phyloP scores from a whole-genome alignment of 2,797 vertebrate species.

The Epinephelus awoara region DNA sequence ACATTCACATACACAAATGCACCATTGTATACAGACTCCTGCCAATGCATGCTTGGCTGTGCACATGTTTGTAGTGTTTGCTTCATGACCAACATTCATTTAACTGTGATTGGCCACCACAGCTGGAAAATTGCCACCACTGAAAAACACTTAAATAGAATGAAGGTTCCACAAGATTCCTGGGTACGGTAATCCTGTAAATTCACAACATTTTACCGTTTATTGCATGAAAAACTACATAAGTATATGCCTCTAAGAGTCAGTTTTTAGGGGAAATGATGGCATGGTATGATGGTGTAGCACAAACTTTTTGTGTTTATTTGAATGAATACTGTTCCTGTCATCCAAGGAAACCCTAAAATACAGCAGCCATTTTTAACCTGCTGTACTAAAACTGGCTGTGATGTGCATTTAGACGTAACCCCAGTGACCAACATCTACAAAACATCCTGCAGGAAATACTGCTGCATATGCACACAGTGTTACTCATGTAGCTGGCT shows the following conservation, averaged over 20 bases:
- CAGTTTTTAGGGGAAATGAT: not conserved
- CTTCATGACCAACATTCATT: conserved; percentile 58
- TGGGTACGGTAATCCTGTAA: not conserved
- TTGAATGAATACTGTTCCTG: not conserved
- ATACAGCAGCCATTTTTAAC: conserved; percentile 9
- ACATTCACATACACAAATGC: conserved; percentile 73
- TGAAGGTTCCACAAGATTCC: not conserved
- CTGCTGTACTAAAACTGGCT: not conserved
- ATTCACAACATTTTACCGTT: conserved; percentile 2
- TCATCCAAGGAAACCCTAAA: not conserved
- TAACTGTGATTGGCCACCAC: conserved; percentile 52
- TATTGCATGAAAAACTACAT: not conserved
- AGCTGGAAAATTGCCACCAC: conserved; percentile 44
- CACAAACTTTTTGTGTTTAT: too few relatives aligned
- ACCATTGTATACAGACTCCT: conserved; percentile 68
- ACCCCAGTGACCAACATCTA: conserved; percentile 47
- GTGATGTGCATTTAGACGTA: conserved; percentile 16
- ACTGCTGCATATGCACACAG: conserved; percentile 45
- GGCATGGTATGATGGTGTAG: not conserved
- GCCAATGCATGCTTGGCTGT: conserved; percentile 37
- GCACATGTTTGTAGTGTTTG: conserved; percentile 59
- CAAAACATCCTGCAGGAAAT: conserved; percentile 50
- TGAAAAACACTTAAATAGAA: conserved; percentile 38
- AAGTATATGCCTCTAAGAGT: not conserved
- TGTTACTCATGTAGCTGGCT: conserved; percentile 54